A percentile compares a stretch with the other conserved stretches of the same genome.
phyloP scores from a whole-genome alignment of 1,140 invertebrate genomes.

The Orius insidiosus region DNA sequence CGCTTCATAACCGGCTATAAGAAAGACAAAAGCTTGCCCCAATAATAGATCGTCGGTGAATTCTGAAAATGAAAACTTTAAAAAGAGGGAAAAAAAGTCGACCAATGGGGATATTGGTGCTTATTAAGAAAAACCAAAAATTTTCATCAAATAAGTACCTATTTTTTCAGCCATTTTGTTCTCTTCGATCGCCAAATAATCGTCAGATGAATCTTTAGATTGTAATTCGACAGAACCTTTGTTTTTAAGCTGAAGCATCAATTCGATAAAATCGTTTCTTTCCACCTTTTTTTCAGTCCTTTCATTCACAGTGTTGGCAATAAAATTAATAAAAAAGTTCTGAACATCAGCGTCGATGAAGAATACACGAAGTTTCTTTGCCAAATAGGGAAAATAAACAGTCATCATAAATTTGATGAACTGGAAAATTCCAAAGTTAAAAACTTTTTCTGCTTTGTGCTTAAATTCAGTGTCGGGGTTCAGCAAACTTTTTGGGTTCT shows the following conservation, averaged over 20 bases:
- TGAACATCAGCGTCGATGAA: slow-evolving; percentile 9
- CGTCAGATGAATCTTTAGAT: slow-evolving; percentile 1
- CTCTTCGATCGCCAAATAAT: slow-evolving; percentile 4
- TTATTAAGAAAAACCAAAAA: no score
- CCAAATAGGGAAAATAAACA: slow-evolving; percentile 9
- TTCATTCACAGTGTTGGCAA: slow-evolving; percentile 17
- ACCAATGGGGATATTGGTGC: no score
- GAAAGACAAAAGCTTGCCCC: slow-evolving; percentile 24
- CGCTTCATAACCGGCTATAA: slow-evolving; percentile 34
- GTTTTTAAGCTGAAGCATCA: slow-evolving; percentile 19
- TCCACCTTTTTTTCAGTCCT: slow-evolving; percentile 13
- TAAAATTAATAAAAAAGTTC: slow-evolving; percentile 16
- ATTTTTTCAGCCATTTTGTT: neutral
- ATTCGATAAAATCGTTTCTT: slow-evolving; percentile 22
- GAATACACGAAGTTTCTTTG: slow-evolving; percentile 6
- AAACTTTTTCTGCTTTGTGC: slow-evolving; percentile 17
- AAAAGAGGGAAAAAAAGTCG: no score
- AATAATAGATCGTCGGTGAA: slow-evolving; percentile 22
- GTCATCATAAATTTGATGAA: neutral
- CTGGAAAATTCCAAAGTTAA: slow-evolving; percentile 22
- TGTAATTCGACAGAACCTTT: slow-evolving; percentile 7
- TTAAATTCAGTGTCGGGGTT: slow-evolving; percentile 23
- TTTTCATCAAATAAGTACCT: no score
- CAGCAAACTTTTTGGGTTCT: slow-evolving; percentile 31
- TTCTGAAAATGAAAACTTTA: slow-evolving; percentile 14